These are phyloP conservation scores for Macrophya alboannulata DNA, from an alignment of 2,888 invertebrate species.

Conservation along the genomic window DNA sequence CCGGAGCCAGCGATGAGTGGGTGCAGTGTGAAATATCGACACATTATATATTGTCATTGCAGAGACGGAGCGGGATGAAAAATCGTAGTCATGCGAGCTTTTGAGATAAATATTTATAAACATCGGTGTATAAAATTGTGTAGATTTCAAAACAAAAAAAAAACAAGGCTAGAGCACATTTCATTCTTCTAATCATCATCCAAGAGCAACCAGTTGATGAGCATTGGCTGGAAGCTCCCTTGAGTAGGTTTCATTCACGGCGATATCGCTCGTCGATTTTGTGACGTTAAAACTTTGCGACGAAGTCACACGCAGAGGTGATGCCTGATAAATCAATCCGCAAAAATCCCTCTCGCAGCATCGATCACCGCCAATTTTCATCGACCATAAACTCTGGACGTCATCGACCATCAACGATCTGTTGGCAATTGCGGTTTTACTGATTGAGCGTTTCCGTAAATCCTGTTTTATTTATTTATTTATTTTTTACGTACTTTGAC, in stretches of 20 bases:
- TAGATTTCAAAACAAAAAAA: neutral
- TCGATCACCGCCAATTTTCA: constrained; percentile 53
- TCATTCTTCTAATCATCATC: neutral
- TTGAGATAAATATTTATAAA: neutral
- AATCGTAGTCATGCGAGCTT: neutral
- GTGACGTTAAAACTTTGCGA: constrained; percentile 31
- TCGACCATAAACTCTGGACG: constrained; percentile 57
- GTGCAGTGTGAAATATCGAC: constrained; percentile 10
- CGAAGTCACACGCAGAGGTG: constrained; percentile 28
- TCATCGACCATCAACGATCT: constrained; percentile 55
- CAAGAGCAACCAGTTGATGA: neutral
- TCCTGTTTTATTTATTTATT: neutral
- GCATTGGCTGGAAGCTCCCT: neutral
- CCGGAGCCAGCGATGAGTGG: neutral
- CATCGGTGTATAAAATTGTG: neutral
- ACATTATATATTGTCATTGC: neutral
- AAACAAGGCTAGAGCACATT: no score
- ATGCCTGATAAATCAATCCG: constrained; percentile 46
- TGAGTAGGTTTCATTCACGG: constrained; percentile 33
- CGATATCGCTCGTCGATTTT: constrained; percentile 15
- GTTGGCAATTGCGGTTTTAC: constrained; percentile 6
- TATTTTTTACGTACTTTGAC: constrained; percentile 61
- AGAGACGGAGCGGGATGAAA: neutral
- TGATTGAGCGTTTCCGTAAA: neutral
- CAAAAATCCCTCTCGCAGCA: constrained; percentile 20